These are phyloP conservation scores for Notospermus geniculatus DNA, from an alignment of 1,140 invertebrate genomes.

Conservation along the genomic window DNA sequence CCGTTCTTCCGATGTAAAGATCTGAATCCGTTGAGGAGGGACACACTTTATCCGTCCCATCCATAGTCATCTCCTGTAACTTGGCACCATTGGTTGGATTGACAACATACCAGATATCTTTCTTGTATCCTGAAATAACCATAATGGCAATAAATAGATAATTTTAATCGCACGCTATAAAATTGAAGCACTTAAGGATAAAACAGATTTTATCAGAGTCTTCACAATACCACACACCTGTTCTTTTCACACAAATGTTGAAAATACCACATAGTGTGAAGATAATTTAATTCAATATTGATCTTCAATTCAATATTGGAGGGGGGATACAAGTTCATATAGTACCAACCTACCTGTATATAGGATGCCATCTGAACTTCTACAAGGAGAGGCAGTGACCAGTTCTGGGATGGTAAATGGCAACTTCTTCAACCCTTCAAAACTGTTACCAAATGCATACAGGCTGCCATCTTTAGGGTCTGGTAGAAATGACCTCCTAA, in stretches of 20 bases:
- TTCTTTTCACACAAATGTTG: too few relatives aligned
- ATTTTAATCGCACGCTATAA: background rate
- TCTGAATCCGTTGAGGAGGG: slow-evolving; percentile 58
- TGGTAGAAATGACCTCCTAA: slow-evolving; percentile 80
- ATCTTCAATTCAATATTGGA: too few relatives aligned
- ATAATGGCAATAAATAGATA: background rate
- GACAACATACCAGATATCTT: slow-evolving; percentile 93
- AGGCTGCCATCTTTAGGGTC: slow-evolving; percentile 95
- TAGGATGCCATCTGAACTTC: slow-evolving; percentile 89
- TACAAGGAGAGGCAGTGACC: slow-evolving; percentile 90
- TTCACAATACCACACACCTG: too few relatives aligned
- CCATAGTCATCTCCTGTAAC: slow-evolving; percentile 72
- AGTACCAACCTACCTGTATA: slow-evolving; percentile 87
- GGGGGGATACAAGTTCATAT: too few relatives aligned
- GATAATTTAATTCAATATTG: too few relatives aligned
- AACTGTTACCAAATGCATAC: slow-evolving; percentile 73
- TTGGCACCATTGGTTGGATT: slow-evolving; percentile 84
- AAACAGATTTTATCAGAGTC: too few relatives aligned
- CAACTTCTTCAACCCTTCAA: slow-evolving; percentile 83
- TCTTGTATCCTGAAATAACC: slow-evolving; percentile 71
- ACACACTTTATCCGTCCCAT: slow-evolving; percentile 64
- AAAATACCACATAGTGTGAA: too few relatives aligned
- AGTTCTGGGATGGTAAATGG: slow-evolving; percentile 98
- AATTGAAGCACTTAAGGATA: background rate
- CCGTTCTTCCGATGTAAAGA: slow-evolving; percentile 81